Conservation (phyloP, 2,888 invertebrate species). For the Hermodice carunculata region DNA sequence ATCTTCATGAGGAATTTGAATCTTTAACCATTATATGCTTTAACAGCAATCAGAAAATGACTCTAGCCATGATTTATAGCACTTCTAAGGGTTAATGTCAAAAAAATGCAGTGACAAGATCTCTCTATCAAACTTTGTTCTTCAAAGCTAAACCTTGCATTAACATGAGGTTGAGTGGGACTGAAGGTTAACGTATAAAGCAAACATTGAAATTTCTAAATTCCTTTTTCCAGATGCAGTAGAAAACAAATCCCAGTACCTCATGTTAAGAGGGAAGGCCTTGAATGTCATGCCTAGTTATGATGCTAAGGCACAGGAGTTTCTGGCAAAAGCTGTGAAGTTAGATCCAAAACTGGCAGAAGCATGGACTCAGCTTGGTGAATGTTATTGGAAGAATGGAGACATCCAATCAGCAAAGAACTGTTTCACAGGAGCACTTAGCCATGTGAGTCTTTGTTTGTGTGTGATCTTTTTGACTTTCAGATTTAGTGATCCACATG, state of each 20-base stretch:
- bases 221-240: constrained; percentile 48
- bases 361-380: constrained; percentile 91
- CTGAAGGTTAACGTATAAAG: no score
- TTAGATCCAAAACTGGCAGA: constrained; percentile 83
- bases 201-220: no score
- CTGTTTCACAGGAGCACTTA: constrained; percentile 81
- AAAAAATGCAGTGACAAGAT: no score
- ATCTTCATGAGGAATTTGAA: no score
- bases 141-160: no score
- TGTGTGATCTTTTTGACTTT: background rate
- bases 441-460: constrained; percentile 58
- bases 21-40: no score
- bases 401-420: constrained; percentile 84
- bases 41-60: no score
- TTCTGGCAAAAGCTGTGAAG: constrained; percentile 86
- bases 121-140: no score
- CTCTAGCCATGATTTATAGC: no score
- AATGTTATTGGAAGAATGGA: constrained; percentile 89
- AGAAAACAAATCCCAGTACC: constrained; percentile 60
- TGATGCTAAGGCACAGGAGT: constrained; percentile 80
- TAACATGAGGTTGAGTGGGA: no score
- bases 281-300: constrained; percentile 81
- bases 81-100: no score
- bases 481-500: background rate
- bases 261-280: constrained; percentile 79